Evolutionary conservation across 2,888 invertebrate genomes (phyloP).

Genomic region (Parasteatoda lunata): DNA sequence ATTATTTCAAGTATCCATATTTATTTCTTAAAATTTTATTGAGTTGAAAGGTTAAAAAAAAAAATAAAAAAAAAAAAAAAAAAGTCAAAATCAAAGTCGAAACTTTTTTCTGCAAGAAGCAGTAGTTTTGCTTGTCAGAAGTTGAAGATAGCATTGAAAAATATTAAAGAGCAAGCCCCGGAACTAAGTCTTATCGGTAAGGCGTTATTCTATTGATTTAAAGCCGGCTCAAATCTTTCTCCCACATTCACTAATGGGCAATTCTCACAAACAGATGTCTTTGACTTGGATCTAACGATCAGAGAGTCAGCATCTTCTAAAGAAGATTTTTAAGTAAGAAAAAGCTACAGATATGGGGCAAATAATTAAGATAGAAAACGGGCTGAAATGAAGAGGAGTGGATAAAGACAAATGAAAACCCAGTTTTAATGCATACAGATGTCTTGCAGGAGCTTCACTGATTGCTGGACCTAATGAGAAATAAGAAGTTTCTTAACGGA

Average conservation of each 20-base stretch:
- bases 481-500: conserved; percentile 51
- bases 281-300: conserved; percentile 62
- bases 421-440: conserved; percentile 64
- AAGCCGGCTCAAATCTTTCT: conserved; percentile 37
- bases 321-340: conserved; percentile 55
- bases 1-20: no score
- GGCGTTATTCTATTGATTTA: conserved; percentile 63
- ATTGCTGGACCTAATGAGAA: conserved; percentile 57
- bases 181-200: conserved; percentile 48
- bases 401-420: conserved; percentile 63
- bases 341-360: conserved; percentile 43
- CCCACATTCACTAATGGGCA: conserved; percentile 61
- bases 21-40: no score
- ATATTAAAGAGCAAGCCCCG: conserved; percentile 33
- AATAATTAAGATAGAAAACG: conserved; percentile 64
- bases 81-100: no score
- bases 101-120: no score
- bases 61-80: no score
- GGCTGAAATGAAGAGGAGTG: conserved; percentile 25
- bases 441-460: conserved; percentile 31
- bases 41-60: no score
- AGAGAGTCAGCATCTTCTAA: conserved; percentile 54
- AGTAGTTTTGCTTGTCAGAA: conserved; percentile 35
- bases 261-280: conserved; percentile 67
- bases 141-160: conserved; percentile 52